Evolutionary conservation across 1,140 invertebrate genomes (phyloP).

Genomic region (Lordiphosa collinella): DNA sequence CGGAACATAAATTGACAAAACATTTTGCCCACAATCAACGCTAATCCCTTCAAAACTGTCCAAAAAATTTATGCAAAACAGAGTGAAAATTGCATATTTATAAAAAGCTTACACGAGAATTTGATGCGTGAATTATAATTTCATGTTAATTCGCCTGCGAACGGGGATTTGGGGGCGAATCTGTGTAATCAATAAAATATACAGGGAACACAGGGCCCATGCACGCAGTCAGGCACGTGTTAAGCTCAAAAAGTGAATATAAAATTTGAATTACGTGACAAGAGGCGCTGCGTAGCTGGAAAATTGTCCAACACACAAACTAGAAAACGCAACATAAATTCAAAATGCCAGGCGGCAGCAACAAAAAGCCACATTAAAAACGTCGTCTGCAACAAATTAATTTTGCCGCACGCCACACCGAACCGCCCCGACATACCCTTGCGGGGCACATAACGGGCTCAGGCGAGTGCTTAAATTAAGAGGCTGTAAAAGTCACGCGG

Average conservation of each 20-base stretch:
- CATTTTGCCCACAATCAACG: not conserved
- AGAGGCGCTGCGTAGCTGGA: conserved; percentile 29
- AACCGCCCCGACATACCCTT: not conserved
- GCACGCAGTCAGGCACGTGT: conserved; percentile 38
- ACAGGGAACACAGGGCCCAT: conserved; percentile 25
- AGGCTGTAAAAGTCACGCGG: conserved; percentile 75
- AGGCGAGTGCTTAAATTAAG: conserved; percentile 70
- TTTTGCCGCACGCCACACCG: conserved; percentile 33
- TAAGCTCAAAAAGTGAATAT: conserved; percentile 43
- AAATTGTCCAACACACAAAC: conserved; percentile 33
- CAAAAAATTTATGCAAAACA: conserved; percentile 41
- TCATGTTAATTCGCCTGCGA: conserved; percentile 50
- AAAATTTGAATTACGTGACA: conserved; percentile 74
- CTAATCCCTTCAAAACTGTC: conserved; percentile 8
- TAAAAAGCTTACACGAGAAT: conserved; percentile 33
- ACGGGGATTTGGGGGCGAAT: conserved; percentile 9
- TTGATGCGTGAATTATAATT: conserved; percentile 59
- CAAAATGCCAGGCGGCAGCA: conserved; percentile 19
- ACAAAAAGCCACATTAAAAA: conserved; percentile 67
- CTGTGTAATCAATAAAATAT: conserved; percentile 59
- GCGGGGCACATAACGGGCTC: conserved; percentile 15
- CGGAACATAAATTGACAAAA: conserved; percentile 3
- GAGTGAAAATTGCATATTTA: conserved; percentile 60
- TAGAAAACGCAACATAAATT: conserved; percentile 48
- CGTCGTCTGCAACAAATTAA: conserved; percentile 76